Conservation (phyloP, 2,888 invertebrate genomes). For the Penaeus monodon region DNA sequence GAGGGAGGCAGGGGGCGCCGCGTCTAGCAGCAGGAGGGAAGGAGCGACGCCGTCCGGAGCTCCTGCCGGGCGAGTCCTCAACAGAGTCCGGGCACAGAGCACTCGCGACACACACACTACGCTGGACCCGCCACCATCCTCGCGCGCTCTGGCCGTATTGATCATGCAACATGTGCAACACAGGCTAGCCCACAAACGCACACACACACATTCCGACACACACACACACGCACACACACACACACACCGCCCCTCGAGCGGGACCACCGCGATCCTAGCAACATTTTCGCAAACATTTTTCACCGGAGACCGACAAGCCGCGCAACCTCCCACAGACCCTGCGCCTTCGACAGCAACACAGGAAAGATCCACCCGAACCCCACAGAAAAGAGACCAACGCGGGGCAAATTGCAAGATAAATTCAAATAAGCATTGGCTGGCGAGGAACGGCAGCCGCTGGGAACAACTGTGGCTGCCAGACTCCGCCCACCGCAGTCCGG, state of each 20-base stretch:
- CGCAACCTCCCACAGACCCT: neutral
- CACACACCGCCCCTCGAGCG: slow-evolving; percentile 23
- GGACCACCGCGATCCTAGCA: neutral
- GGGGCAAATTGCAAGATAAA: no score
- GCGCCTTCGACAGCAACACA: neutral
- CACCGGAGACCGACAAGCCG: no score
- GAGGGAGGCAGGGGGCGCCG: no score
- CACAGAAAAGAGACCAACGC: no score
- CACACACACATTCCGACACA: slow-evolving; percentile 37
- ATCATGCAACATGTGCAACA: slow-evolving; percentile 64
- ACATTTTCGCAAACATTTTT: neutral
- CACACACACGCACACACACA: slow-evolving; percentile 41
- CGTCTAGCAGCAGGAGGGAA: no score
- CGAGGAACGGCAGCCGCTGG: slow-evolving; percentile 12
- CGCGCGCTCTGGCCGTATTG: slow-evolving; percentile 57
- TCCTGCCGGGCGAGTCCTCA: slow-evolving; percentile 26
- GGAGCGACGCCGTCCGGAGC: slow-evolving; percentile 20
- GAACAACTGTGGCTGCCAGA: slow-evolving; percentile 11
- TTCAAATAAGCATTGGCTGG: neutral
- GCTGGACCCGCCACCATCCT: slow-evolving; percentile 48
- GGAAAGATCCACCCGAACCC: no score
- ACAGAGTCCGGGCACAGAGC: slow-evolving; percentile 16
- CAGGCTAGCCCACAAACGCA: slow-evolving; percentile 25
- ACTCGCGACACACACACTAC: slow-evolving; percentile 40
- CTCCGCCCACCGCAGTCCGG: slow-evolving; percentile 25